A percentile compares a stretch with the other conserved stretches of the same genome.
Conservation (phyloP, 2,888 invertebrate genomes). For the Empis livida region DNA sequence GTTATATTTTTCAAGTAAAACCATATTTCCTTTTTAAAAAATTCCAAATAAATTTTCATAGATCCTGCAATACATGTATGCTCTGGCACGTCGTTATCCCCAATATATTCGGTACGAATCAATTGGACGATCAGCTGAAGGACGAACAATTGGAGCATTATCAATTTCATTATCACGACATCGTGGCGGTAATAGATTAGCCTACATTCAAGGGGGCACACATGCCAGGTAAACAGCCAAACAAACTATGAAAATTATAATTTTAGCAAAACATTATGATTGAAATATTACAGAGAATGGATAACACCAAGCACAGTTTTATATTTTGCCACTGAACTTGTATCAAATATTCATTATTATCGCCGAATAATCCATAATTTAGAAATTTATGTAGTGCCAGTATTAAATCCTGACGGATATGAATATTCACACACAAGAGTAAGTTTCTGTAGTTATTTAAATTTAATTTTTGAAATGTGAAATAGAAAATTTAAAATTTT, state of each 20-base stretch:
- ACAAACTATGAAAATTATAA: too few species aligned
- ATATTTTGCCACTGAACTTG: constrained; percentile 50
- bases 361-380: constrained; percentile 25
- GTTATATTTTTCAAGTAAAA: too few species aligned
- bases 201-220: constrained; percentile 31
- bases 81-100: constrained; percentile 26
- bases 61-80: constrained; percentile 29
- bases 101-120: constrained; percentile 21
- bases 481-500: too few species aligned
- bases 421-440: constrained; percentile 30
- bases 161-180: constrained; percentile 27
- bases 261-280: too few species aligned
- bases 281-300: constrained; percentile 49
- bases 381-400: constrained; percentile 29
- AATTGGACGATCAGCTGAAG: constrained; percentile 28
- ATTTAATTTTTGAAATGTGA: too few species aligned
- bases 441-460: too few species aligned
- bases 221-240: constrained; percentile 23
- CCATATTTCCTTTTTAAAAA: too few species aligned
- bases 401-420: constrained; percentile 35
- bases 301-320: constrained; percentile 51
- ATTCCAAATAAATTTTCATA: constrained; percentile 6
- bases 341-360: constrained; percentile 39
- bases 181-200: constrained; percentile 19
- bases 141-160: constrained; percentile 27